Evolutionary conservation across 1,140 invertebrate species (phyloP).

Genomic region (Chironomus striatipennis): DNA sequence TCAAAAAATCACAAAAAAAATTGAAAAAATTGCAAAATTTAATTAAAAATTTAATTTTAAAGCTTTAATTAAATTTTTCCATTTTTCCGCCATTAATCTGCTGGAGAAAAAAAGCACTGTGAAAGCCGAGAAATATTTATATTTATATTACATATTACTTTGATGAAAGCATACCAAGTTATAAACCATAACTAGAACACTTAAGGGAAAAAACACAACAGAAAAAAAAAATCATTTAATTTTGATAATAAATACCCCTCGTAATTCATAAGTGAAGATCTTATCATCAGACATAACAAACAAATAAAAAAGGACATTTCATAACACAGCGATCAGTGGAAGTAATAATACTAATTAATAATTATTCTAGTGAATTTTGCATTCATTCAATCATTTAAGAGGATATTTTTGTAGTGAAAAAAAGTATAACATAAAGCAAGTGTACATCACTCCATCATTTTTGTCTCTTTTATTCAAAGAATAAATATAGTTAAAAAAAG

Average conservation of each 20-base stretch:
- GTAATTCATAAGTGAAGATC: constrained; percentile 8
- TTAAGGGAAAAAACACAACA: not conserved
- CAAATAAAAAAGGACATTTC: not conserved
- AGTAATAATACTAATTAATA: constrained; percentile 9
- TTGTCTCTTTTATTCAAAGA: not conserved
- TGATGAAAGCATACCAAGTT: constrained; percentile 4
- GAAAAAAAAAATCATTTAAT: not conserved
- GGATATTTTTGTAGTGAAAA: constrained; percentile 14
- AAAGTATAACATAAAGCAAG: not conserved
- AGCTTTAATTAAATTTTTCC: constrained; percentile 6
- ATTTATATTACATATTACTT: not conserved
- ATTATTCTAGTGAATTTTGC: constrained; percentile 1
- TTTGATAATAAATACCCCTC: constrained; percentile 3
- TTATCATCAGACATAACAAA: not conserved
- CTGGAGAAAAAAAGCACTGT: not conserved
- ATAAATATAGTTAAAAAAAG: too few relatives aligned
- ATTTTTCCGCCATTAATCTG: constrained; percentile 12
- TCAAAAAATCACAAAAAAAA: constrained; percentile 19
- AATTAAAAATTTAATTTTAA: not conserved
- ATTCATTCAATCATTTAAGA: constrained; percentile 14
- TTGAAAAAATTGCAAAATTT: constrained; percentile 7
- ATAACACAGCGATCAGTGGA: not conserved
- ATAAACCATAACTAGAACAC: not conserved
- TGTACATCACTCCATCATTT: not conserved
- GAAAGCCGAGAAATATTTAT: constrained; percentile 13